phyloP scores from a whole-genome alignment of 2,113 vertebrate species.

The Cryptomyrus ogoouensis region DNA sequence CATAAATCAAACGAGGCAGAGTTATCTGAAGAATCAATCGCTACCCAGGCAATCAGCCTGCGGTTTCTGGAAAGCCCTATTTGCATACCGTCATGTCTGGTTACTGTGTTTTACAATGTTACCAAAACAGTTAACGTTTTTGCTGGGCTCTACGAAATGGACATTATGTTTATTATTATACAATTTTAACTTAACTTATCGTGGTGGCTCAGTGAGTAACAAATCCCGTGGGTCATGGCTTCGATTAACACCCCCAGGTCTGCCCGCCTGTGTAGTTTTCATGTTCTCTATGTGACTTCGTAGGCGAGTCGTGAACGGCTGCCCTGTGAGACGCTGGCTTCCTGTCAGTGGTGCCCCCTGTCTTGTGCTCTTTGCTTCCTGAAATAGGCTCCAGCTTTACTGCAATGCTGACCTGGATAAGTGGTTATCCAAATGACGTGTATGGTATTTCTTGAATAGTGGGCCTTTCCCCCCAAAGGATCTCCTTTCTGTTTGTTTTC shows the following conservation, averaged over 20 bases:
- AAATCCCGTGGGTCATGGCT: background rate
- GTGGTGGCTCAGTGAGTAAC: background rate
- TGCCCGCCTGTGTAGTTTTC: background rate
- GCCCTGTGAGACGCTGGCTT: background rate
- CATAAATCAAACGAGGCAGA: background rate
- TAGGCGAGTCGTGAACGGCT: background rate
- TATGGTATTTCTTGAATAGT: background rate
- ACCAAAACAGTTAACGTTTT: background rate
- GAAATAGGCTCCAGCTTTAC: background rate
- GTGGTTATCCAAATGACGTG: background rate
- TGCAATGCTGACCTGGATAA: background rate
- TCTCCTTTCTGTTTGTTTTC: background rate
- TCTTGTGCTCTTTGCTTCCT: background rate
- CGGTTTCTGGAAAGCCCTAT: slow-evolving; percentile 12
- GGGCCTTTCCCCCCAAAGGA: background rate
- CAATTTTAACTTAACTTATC: background rate
- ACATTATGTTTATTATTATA: background rate
- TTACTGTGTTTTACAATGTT: background rate
- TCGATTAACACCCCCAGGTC: background rate
- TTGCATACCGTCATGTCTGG: slow-evolving; percentile 6
- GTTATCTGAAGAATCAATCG: background rate
- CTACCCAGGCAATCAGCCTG: background rate
- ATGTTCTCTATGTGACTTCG: background rate
- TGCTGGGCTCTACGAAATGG: background rate
- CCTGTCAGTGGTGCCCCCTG: background rate